Evolutionary conservation across 2,113 vertebrate genomes (phyloP), one percentile per base, ranked within the genome.

Genomic region (Clarias batrachus): DNA sequence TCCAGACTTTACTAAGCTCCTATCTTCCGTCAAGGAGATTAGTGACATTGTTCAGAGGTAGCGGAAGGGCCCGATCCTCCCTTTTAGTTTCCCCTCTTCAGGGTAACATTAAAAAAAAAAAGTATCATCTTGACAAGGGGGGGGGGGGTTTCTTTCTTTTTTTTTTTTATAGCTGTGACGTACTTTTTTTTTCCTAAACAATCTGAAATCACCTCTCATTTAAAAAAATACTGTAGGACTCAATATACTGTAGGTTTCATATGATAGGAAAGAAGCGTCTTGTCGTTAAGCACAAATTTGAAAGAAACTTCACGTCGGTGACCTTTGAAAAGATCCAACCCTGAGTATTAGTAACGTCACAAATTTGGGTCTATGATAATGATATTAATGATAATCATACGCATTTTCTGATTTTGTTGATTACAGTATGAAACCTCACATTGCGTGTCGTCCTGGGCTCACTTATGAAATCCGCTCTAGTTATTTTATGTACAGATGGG

Each of bases 41-140:
- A 97, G 97, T 0, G 98, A 99, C 91, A 98, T 99, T 0, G 98
- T 99, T 57, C 97, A 97, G 95, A 99, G 98, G 98, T 99, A 99
- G 97, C 96, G 95, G 87, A 88, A 78, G 71, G 68, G 71, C 81
- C 71, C 4, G 14, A n/a, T 83, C 80, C 30, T 82, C 17, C n/a
- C 27, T 80, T 30, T 77, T 14, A 1, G 57, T 59, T 27, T 82
- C 62, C 68, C 62, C 52, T 82, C 57, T 74, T 65, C 59, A 74
- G 71, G 80, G 80, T 68, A 78, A 83, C 59, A 68, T 19, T 33
- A 37, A 23, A 77, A 68, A 27, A 83, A 6, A 48, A 48, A 48
- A 6, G 37, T 33, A 57, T 33, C 33, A 87, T 81, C 54, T 71
- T 71, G 56, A 10, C 25, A 52, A 70, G 6, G 0, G 23, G 25